Base-by-base conservation (phyloP, 2,113 vertebrate species). In the Spea multiplicata region DNA sequence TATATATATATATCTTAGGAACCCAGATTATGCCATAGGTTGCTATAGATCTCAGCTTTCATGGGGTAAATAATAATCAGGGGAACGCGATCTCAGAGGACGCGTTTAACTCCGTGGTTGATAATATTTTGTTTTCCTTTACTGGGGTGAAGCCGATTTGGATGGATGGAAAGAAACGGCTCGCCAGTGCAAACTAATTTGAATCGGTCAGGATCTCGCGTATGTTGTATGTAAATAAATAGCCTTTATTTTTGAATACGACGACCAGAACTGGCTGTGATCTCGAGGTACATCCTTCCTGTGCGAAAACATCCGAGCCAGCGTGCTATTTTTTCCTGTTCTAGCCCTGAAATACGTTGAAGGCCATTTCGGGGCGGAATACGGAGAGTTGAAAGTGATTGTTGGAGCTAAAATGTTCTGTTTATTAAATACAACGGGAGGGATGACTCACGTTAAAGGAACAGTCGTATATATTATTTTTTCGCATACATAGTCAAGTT, bases 131-230 rank as follows among this genome's bases (percentile, higher is more conserved):
- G 8, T 76, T 76, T 68, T 53, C 49, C 52, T 46, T 44, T 50
- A 46, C 16, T 6, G 12, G 4, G 65, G 50, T 5, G 13, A 69
- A 13, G 74, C 16, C 52, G 13, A 76, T 76, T 76, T 76, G 74
- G 74, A 76, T 76, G 65, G 17, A 76, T 30, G 74, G 74, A 76
- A 76, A 75, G 47, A 76, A 76, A 17, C 10, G 66, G 50, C 52
- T 59, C 44, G 46, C 50, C 44, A 45, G 10, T 59, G 74, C 64
- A 76, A 76, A 76, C 44, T 76, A 48, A 76, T 76, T 76, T 76
- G 74, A 68, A 76, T 76, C 7, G n/a, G 44, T n/a, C 52, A n/a
- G 65, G 13, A 14, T 30, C 9, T 52, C 48, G 44, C 52, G 5
- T 52, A 47, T 10, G 66, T 53, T 5, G 44, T 59, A 76, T 76